Conservation (phyloP, 2,888 invertebrate species). For the Cremastinae sp. region DNA sequence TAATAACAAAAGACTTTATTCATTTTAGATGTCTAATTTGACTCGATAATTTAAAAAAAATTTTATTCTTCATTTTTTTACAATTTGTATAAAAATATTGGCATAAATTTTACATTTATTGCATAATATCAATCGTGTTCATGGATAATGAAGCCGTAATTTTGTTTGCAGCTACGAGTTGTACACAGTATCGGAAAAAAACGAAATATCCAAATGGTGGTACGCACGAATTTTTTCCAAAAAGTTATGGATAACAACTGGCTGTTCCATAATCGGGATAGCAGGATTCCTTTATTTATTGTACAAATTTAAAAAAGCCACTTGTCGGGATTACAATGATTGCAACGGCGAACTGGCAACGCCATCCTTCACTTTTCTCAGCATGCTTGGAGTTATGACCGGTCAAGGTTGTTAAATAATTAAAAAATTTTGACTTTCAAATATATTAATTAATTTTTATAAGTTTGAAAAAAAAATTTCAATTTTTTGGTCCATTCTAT, state of each 20-base stretch:
- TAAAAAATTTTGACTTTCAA: neutral
- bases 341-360: conserved; percentile 65
- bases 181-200: conserved; percentile 67
- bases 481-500: too few species aligned
- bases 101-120: neutral
- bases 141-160: neutral
- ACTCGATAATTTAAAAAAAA: neutral
- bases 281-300: conserved; percentile 58
- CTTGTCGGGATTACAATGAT: conserved; percentile 56
- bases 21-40: too few species aligned
- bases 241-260: conserved; percentile 64
- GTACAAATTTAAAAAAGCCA: conserved; percentile 62
- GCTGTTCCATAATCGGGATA: conserved; percentile 62
- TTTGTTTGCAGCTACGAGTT: conserved; percentile 69
- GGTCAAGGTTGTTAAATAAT: conserved; percentile 68
- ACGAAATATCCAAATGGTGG: conserved; percentile 67
- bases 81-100: neutral
- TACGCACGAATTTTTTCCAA: conserved; percentile 68
- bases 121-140: neutral
- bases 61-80: neutral
- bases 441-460: neutral
- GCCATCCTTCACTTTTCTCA: conserved; percentile 66
- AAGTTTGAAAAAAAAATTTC: too few species aligned
- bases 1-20: too few species aligned
- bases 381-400: conserved; percentile 68